Evolutionary conservation across 2,888 invertebrate species (phyloP), one percentile per base, ranked within the genome.

Genomic region (Cataglyphis altisquamis): DNA sequence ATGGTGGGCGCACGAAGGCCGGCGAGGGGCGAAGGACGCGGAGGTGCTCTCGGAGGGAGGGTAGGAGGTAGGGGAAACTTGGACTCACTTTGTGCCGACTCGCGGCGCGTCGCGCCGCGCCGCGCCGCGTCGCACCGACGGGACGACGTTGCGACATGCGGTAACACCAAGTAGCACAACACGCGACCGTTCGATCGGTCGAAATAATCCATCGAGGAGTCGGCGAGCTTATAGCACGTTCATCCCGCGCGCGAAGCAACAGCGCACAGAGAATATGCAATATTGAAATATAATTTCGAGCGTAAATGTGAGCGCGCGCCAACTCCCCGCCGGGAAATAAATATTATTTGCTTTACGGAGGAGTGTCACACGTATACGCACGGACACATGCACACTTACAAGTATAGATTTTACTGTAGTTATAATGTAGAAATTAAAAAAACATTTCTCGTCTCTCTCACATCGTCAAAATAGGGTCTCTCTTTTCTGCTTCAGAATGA

Each of bases 1-100:
- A 83, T 89, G 87, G 89, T 87, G 89, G 90, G 88, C 88, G 88
- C 88, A 85, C 84, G 84, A 64, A 78, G 32, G 81, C 73, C 75
- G 77, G 80, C 57, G 81, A 48, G 48, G 57, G 72, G 29, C 63
- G 21, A 82, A 63, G 82, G 48, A 52, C 68, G 74, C 41, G 75
- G 74, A 48, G 68, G 83, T 73, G 84, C 62, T 21, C 62, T 18
- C 81, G 66, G 70, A 41, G 81, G 73, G 48, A 70, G 83, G 83
- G 85, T 83, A 80, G 84, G 70, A 87, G 73, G 66, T 80, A 78
- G 83, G 85, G 82, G 82, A 83, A 81, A 88, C 83, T 87, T 84
- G 85, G 87, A 82, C 84, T 88, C 78, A 83, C 87, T 88, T 88
- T 89, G 87, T 81, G 52, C 67, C 63, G 80, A 32, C 52, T 78